A percentile compares a stretch with the other conserved stretches of the same genome.
Conservation (phyloP, 2,113 vertebrate genomes). For the Chionis minor region DNA sequence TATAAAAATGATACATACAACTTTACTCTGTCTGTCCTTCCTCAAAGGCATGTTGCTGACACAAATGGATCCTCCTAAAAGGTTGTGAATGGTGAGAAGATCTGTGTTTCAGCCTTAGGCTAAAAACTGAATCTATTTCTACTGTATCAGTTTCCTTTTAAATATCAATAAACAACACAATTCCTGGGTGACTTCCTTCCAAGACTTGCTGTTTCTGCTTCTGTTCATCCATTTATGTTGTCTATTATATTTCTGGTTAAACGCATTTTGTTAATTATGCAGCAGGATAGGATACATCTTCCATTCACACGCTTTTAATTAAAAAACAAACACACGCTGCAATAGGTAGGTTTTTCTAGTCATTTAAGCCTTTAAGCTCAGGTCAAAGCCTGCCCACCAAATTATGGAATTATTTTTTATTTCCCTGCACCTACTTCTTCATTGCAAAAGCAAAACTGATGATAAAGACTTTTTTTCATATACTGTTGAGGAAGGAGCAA, state of each 20-base stretch:
- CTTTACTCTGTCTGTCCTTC: neutral
- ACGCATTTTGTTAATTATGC: constrained; percentile 30
- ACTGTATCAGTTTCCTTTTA: neutral
- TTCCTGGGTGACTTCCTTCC: neutral
- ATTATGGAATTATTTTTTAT: neutral
- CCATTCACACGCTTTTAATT: constrained; percentile 34
- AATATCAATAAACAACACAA: neutral
- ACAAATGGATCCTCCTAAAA: neutral
- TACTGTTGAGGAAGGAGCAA: neutral
- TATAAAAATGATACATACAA: neutral
- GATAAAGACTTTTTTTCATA: neutral
- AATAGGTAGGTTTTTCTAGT: neutral
- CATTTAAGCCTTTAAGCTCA: constrained; percentile 1
- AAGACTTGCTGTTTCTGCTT: constrained; percentile 3
- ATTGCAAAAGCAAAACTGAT: neutral
- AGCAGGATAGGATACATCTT: neutral
- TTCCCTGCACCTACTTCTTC: neutral
- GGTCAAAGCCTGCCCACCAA: constrained; percentile 29
- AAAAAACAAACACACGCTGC: neutral
- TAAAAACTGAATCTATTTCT: constrained; percentile 2
- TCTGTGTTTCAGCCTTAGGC: neutral
- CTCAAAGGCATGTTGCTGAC: neutral
- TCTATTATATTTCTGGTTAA: neutral
- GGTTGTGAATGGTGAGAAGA: constrained; percentile 6
- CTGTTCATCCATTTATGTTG: neutral